Conservation (phyloP, 2,113 vertebrate species). For the Potamarius usumacintae region DNA sequence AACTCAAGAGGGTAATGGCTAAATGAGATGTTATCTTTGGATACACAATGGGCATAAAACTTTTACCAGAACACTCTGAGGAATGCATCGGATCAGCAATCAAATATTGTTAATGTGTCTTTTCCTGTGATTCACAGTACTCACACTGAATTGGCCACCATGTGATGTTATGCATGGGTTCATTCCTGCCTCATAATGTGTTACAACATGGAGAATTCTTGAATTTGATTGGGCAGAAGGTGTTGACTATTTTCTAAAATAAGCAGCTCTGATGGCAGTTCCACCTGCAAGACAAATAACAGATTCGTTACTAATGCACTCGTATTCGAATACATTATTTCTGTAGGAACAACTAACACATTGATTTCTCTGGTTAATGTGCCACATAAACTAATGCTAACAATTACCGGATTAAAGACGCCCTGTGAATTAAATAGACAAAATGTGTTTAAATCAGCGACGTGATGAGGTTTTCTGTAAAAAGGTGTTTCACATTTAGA, state of each 20-base stretch:
- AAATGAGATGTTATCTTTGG: constrained; percentile 31
- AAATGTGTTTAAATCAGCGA: neutral
- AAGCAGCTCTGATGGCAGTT: neutral
- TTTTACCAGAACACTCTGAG: constrained; percentile 1
- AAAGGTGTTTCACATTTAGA: neutral
- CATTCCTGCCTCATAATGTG: neutral
- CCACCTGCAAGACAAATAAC: neutral
- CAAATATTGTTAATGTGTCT: neutral
- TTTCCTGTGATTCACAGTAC: neutral
- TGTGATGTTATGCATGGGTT: neutral
- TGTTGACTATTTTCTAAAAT: neutral
- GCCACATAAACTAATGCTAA: neutral
- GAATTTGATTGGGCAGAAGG: neutral
- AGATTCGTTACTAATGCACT: neutral
- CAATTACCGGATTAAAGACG: neutral
- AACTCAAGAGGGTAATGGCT: constrained; percentile 16
- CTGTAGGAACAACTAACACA: neutral
- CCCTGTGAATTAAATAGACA: too few relatives aligned
- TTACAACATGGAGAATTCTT: neutral
- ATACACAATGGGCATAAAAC: constrained; percentile 32
- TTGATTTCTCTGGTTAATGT: neutral
- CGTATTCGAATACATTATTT: neutral
- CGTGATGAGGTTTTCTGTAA: too few relatives aligned
- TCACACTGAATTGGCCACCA: neutral
- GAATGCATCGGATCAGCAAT: neutral